Base-by-base conservation (phyloP, 2,113 vertebrate genomes). In the Beaufortia kweichowensis region DNA sequence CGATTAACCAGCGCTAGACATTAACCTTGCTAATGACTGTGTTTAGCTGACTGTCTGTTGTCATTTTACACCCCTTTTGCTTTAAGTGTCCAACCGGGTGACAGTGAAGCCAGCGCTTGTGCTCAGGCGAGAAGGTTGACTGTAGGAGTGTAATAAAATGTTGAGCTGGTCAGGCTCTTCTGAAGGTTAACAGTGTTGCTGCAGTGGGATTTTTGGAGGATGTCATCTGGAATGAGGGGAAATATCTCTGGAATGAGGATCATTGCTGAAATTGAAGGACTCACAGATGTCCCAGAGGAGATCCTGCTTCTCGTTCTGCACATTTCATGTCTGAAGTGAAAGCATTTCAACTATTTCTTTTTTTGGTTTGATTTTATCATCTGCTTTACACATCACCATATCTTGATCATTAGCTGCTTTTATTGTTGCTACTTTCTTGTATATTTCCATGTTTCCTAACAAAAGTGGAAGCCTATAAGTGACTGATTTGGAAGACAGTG, bases 181-280 rank as follows among this genome's bases (percentile, higher is more conserved):
- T 87, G 84, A 88, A 89, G 86, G 89, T 91, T 89, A 88, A 87
- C 68, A 70, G 82, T 85, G 80, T 72, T 78, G 59, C 77, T 64
- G 76, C 77, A 64, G 63, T 60, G 21, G 73, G 86, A 74, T 69
- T 64, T 70, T 75, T 59, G 74, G 68, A 86, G 85, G 61, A 79
- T 68, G 29, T 68, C 85, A 85, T 87, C 86, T 88, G 87, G 80
- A 67, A 76, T 28, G 24, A 28, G 19, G 50, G 74, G 41, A 46
- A 63, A 61, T 63, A 74, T 74, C 26, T 74, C 26, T 8, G n/a
- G 21, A 50, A 23, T 41, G 62, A 43, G 8, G 23, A 26, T 57
- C 74, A 29, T 57, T 67, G 50, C 17, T 56, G n/a, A 29, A 76
- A 28, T 66, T 39, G 63, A 53, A 31, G 26, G 31, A 57, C n/a